Percentiles rank a stretch among this genome's conserved stretches.
These are phyloP conservation scores for Mastomys coucha DNA, from an alignment of 2,113 vertebrate genomes.

Conservation along the genomic window DNA sequence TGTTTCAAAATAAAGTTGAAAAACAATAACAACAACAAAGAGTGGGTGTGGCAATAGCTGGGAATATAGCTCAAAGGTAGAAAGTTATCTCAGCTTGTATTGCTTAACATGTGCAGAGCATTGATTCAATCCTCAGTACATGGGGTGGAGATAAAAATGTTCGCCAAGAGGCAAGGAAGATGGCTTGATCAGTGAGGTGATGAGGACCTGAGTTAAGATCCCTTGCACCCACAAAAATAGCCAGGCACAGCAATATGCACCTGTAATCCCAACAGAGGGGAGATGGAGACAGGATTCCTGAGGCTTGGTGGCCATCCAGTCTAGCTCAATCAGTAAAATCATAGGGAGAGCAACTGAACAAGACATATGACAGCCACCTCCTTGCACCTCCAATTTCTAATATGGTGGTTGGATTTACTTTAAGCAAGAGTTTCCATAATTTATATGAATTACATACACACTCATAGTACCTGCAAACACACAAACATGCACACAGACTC, in stretches of 20 bases:
- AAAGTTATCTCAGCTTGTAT: too few species aligned
- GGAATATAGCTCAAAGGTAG: background rate
- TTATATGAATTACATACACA: background rate
- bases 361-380: background rate
- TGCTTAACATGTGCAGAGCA: background rate
- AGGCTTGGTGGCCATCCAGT: background rate
- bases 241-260: background rate
- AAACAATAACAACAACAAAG: background rate
- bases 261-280: background rate
- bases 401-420: constrained; percentile 44
- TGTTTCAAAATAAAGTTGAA: background rate
- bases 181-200: too few species aligned
- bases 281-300: background rate
- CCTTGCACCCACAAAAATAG: background rate
- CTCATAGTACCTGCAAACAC: background rate
- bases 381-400: constrained; percentile 62
- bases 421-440: constrained; percentile 51
- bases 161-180: background rate
- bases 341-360: background rate
- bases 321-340: background rate
- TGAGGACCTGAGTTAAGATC: background rate
- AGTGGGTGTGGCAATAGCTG: background rate
- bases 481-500: background rate
- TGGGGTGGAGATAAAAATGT: background rate
- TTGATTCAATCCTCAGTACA: background rate